Base-by-base conservation (phyloP, 2,113 vertebrate species). In the Oxygymnocypris stewartii region DNA sequence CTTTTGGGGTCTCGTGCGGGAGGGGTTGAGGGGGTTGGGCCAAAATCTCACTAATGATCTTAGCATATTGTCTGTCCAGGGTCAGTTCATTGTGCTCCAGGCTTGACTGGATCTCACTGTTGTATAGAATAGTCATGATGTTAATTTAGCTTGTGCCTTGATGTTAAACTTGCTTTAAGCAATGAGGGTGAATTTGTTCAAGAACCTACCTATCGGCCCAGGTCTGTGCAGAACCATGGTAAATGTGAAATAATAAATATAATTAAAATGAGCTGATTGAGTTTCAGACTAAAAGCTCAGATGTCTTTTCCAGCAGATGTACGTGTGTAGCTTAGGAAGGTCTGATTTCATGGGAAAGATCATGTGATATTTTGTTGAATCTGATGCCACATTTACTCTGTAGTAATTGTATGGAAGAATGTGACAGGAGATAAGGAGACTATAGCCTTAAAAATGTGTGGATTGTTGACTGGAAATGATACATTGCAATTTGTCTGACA, bases 21-120 rank as follows among this genome's bases (percentile, higher is more conserved):
- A 35, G 78, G 12, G 78, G 35, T 42, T 61, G 54, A 40, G 78
- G 54, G 78, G 78, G 54, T 80, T 79, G 76, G 76, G 77, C 31
- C 20, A 73, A 73, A 73, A 42, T 73, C 18, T 57, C 28, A 79
- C 9, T 16, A 57, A 35, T 51, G 25, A n/a, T 31, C 47, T 18
- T 31, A 18, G 75, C n/a, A 51, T 77, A 77, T 77, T 79, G 76
- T 57, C 49, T 79, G 4, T 16, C 16, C 49, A 4, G 18, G 28
- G 49, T 57, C 8, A 12, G 54, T 28, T 23, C 77, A 35, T 79
- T 79, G 13, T 57, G 16, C 51, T 54, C 51, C 3, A 4, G 28
- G 77, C 28, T 20, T 79, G 31, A 59, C 31, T 40, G 49, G 11
- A 23, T n/a, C 11, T 35, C 25, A 3, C 6, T 61, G 54, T 77